Evolutionary conservation across 2,888 invertebrate genomes (phyloP), one percentile per base, ranked within the genome.

Genomic region (Stenoptilia bipunctidactyla): DNA sequence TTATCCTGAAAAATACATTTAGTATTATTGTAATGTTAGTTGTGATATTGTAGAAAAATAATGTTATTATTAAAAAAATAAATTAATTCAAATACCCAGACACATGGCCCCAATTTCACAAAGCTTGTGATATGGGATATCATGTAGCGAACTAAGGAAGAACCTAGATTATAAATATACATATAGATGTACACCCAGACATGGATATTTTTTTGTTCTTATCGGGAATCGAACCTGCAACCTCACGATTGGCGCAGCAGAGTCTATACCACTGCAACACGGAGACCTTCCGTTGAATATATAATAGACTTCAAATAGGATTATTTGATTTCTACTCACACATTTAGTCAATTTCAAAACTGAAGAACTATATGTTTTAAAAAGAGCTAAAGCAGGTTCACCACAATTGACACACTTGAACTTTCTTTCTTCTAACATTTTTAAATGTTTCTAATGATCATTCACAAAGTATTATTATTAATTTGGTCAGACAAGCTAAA

Each of bases 291-390:
- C n/a, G n/a, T n/a, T n/a, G 33, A 33, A 33, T 33, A 12, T 35
- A 39, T 36, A 34, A 34, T 34, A 14, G 30, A 33, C 39, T 13
- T 27, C 1, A 33, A 13, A n/a, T 34, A 36, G 13, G n/a, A 35
- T 15, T 34, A 34, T n/a, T n/a, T n/a, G n/a, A n/a, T n/a, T n/a
- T n/a, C n/a, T n/a, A 86, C 90, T 82, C 86, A 93, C 92, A 74
- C 93, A 93, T 74, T 90, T 88, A 1, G 88, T 86, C 36, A 92
- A 76, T 72, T 92, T 93, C 13, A 92, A 68, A 34, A 91, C 89
- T 4, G 89, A 87, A 5, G 89, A 87, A 47, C 90, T 91, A 48
- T 91, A 92, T 45, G 88, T 87, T 50, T 88, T 89, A 54, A 84
- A 91, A 1, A 93, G 73, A 46, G 89, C 89, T 13, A 80, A 74